Evolutionary conservation across 1,140 invertebrate genomes (phyloP).

Genomic region (Chelonus insularis): DNA sequence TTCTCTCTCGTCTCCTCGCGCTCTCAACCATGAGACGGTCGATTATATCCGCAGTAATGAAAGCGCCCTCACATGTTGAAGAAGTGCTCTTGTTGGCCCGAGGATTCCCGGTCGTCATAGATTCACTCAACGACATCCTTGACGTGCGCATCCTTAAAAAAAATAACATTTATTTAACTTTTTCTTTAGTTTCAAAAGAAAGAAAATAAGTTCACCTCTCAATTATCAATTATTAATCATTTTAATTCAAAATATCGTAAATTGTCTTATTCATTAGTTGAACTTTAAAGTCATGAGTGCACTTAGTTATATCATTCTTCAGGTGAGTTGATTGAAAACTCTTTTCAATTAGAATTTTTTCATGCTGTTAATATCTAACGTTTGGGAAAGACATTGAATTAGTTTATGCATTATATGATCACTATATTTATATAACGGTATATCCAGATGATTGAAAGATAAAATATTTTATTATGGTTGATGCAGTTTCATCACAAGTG

Average conservation of each 20-base stretch:
- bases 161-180: background rate
- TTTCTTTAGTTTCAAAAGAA: slow-evolving; percentile 11
- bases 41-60: slow-evolving; percentile 48
- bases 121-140: background rate
- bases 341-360: background rate
- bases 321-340: slow-evolving; percentile 33
- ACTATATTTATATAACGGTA: slow-evolving; percentile 7
- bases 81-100: slow-evolving; percentile 37
- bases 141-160: background rate
- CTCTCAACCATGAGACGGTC: slow-evolving; percentile 23
- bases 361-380: background rate
- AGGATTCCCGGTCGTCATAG: background rate
- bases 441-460: slow-evolving; percentile 7
- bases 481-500: background rate
- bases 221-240: background rate
- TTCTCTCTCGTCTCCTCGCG: slow-evolving; percentile 36
- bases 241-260: background rate
- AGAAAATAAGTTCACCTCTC: no score
- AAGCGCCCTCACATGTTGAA: slow-evolving; percentile 40
- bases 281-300: slow-evolving; percentile 31
- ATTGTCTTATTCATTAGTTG: background rate
- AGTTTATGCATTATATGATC: slow-evolving; percentile 9
- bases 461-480: slow-evolving; percentile 1
- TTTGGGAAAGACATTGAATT: slow-evolving; percentile 15
- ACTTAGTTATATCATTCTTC: slow-evolving; percentile 33